Conservation (phyloP, 2,113 vertebrate genomes). For the Phrynocephalus versicolor region DNA sequence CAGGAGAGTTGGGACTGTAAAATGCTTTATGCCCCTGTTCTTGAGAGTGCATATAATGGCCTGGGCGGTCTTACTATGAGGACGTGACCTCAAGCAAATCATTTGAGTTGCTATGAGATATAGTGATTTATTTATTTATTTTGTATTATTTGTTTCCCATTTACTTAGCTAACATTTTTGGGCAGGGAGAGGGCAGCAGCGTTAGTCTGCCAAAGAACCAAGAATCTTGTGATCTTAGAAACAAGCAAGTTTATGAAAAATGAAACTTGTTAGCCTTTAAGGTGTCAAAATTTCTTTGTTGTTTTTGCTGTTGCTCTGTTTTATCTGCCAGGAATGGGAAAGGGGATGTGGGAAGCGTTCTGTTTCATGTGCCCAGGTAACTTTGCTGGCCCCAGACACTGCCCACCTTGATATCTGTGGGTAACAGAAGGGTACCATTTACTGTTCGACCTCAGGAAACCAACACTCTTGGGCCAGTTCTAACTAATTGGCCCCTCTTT, state of each 20-base stretch:
- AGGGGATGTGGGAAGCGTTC: too few relatives aligned
- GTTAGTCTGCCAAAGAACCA: too few relatives aligned
- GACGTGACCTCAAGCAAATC: too few relatives aligned
- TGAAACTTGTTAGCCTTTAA: too few relatives aligned
- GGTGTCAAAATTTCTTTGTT: too few relatives aligned
- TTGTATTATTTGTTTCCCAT: not conserved
- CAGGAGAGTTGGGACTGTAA: not conserved
- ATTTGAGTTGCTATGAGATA: too few relatives aligned
- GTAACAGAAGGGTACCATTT: not conserved
- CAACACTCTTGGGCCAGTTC: too few relatives aligned
- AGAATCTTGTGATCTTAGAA: too few relatives aligned
- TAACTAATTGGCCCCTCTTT: too few relatives aligned
- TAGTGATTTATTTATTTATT: too few relatives aligned
- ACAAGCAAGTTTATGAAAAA: too few relatives aligned
- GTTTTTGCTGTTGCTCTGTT: not conserved
- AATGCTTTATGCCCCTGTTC: not conserved
- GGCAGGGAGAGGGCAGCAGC: not conserved
- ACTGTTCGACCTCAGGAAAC: not conserved
- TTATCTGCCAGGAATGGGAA: not conserved
- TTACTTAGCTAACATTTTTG: not conserved
- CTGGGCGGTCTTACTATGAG: too few relatives aligned
- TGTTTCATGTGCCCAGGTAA: not conserved
- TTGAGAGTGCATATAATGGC: not conserved
- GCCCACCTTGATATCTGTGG: not conserved
- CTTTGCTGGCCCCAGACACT: not conserved